These are phyloP conservation scores for Sylvietta virens DNA, from an alignment of 2,113 vertebrate genomes.

Conservation along the genomic window DNA sequence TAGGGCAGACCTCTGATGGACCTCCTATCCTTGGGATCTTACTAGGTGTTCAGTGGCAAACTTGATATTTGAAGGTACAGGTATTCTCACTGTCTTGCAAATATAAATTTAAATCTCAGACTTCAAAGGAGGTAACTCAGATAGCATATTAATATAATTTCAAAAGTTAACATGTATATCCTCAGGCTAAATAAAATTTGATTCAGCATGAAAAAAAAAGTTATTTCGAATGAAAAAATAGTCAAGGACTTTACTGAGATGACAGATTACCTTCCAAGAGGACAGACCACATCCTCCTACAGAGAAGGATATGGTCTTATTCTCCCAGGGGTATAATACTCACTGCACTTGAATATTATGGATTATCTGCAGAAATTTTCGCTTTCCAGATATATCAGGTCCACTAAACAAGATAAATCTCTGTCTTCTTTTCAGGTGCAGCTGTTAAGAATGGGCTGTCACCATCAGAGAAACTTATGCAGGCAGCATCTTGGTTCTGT, in stretches of 20 bases:
- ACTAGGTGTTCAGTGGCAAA: background rate
- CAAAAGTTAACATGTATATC: background rate
- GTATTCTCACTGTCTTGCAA: background rate
- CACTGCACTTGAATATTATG: background rate
- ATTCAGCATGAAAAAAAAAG: background rate
- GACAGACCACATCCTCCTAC: background rate
- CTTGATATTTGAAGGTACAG: background rate
- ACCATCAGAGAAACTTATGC: background rate
- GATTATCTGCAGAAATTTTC: background rate
- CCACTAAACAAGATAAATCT: background rate
- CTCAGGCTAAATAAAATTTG: background rate
- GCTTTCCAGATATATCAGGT: background rate
- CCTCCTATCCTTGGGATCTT: background rate
- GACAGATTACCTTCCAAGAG: background rate
- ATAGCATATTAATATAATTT: background rate
- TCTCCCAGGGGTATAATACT: background rate
- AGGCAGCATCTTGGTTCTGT: background rate
- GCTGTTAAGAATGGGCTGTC: background rate
- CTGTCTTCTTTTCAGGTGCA: background rate
- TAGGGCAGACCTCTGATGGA: background rate
- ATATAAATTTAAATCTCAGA: background rate
- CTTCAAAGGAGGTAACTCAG: background rate
- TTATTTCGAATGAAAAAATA: background rate
- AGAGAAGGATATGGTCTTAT: background rate
- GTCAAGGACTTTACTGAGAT: background rate